Evolutionary conservation across 2,113 vertebrate species (phyloP).

Genomic region (Verasper variegatus): DNA sequence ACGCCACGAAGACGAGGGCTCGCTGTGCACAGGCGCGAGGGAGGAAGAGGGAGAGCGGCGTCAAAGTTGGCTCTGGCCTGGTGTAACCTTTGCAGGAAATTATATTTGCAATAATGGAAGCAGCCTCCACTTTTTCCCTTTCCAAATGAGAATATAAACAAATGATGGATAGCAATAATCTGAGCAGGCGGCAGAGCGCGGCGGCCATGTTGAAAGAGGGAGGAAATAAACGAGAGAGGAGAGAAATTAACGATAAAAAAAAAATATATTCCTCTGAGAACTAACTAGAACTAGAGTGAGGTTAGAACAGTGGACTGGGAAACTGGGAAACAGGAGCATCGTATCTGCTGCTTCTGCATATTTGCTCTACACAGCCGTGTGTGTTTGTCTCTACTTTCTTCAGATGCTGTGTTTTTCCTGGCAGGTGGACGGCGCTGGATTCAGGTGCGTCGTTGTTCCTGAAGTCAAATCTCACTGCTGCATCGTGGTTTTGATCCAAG

Average conservation of each 20-base stretch:
- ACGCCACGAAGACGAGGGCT: background rate
- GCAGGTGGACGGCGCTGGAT: too few species aligned
- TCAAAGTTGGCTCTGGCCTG: conserved; percentile 49
- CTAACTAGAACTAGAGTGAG: conserved; percentile 16
- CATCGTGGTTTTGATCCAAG: background rate
- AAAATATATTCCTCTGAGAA: conserved; percentile 26
- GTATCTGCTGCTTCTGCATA: background rate
- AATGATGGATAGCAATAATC: conserved; percentile 81
- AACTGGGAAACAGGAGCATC: background rate
- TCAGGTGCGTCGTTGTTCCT: too few species aligned
- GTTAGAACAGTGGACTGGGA: background rate
- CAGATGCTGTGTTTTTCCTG: too few species aligned
- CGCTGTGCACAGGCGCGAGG: background rate
- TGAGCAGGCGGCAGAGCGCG: conserved; percentile 69
- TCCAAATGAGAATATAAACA: conserved; percentile 77
- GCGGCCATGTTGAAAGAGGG: conserved; percentile 50
- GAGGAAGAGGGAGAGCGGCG: background rate
- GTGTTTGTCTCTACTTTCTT: too few species aligned
- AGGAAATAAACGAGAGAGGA: conserved; percentile 41
- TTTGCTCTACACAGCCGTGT: too few species aligned
- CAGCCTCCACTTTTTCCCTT: conserved; percentile 25
- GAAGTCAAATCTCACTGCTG: background rate
- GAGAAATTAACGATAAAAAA: conserved; percentile 31
- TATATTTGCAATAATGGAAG: conserved; percentile 61
- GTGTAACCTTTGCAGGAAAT: conserved; percentile 60